phyloP scores from a whole-genome alignment of 2,888 invertebrate genomes.

The Elegia similella region DNA sequence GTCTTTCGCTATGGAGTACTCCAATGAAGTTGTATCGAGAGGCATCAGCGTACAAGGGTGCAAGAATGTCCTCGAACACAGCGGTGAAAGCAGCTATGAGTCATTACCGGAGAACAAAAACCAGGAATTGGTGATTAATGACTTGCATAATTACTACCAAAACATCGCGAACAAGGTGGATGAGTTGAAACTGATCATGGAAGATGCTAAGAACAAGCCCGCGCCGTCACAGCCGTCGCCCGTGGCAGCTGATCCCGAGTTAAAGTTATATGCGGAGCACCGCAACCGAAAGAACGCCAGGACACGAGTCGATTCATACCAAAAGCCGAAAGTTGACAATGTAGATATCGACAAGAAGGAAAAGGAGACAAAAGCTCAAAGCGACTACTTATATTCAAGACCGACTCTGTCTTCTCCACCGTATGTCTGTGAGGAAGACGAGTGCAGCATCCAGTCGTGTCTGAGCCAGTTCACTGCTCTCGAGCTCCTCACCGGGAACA shows the following conservation, averaged over 20 bases:
- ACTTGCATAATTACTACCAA: constrained; percentile 48
- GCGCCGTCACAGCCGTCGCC: constrained; percentile 38
- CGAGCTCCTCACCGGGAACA: constrained; percentile 94
- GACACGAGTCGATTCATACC: not conserved
- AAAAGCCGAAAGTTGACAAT: constrained; percentile 37
- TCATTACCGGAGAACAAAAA: constrained; percentile 50
- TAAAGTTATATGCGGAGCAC: not conserved
- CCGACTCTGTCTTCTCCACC: constrained; percentile 83
- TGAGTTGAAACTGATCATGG: constrained; percentile 60
- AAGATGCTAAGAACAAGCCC: constrained; percentile 46
- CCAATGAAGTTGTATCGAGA: constrained; percentile 65
- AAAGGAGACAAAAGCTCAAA: constrained; percentile 31
- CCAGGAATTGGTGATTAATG: constrained; percentile 37
- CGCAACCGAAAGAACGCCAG: not conserved
- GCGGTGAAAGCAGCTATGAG: constrained; percentile 63
- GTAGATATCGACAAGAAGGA: constrained; percentile 51
- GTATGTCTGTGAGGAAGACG: constrained; percentile 88
- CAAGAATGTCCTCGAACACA: constrained; percentile 59
- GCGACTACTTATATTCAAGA: constrained; percentile 55
- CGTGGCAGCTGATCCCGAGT: constrained; percentile 27
- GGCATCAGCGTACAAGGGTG: constrained; percentile 69
- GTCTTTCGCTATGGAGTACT: constrained; percentile 64
- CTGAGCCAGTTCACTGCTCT: constrained; percentile 95
- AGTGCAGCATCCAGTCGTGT: constrained; percentile 93
- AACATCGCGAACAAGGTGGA: constrained; percentile 46